Evolutionary conservation across 2,888 invertebrate species (phyloP), one percentile per base, ranked within the genome.

Genomic region (Drepanosiphum platanoidis): DNA sequence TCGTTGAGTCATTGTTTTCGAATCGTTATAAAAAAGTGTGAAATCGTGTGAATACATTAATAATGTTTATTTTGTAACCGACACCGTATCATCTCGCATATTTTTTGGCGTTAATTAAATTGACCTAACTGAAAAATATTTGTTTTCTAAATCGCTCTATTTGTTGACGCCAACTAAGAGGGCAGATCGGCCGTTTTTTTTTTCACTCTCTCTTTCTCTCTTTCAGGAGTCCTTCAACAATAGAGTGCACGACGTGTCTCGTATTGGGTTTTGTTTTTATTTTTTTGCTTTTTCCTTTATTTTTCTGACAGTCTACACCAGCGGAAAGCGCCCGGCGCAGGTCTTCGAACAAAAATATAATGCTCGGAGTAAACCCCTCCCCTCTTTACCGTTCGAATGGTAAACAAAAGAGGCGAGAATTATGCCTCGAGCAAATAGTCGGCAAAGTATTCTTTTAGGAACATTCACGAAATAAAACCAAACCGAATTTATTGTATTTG

Each of bases 331-430:
- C 30, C 74, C 30, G 22, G 32, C 32, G 8, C 13, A 13, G 74
- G 46, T 27, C 32, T 52, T 46, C 11, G 9, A 74, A 46, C 46
- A 52, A 46, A 74, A 52, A 32, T 64, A 64, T 27, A 27, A 30
- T 46, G 74, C 46, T 46, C 11, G 13, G 18, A 5, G 74, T n/a
- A n/a, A n/a, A n/a, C n/a, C n/a, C n/a, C 46, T 30, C 30, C 46
- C 32, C 46, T 46, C 74, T 74, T 46, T 74, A 13, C 22, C 32
- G 7, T 74, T 74, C 32, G 32, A 46, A 30, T 46, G 46, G 46
- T 74, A 74, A 74, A 74, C 74, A 74, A 74, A 74, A 74, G 72
- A 30, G 74, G 74, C 22, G 32, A 74, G 46, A 74, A 74, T 74
- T 32, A 74, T 74, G 74, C 74, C 32, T 2, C 46, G 42, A 30